Conservation (phyloP, 30 jellyfish, hydroid and myxozoan genomes). For the Aurelia sp. region DNA sequence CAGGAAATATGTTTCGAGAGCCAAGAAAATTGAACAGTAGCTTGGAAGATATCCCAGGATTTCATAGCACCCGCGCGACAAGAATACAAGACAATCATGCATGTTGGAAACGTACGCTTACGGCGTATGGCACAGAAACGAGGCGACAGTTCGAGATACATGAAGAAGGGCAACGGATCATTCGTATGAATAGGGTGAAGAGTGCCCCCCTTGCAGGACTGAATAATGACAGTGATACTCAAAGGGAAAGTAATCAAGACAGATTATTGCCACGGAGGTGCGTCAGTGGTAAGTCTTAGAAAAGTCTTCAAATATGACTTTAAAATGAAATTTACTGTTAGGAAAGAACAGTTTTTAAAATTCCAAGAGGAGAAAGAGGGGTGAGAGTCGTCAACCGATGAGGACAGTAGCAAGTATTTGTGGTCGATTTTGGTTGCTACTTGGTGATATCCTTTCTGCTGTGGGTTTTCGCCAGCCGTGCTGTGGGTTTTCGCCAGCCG, state of each 20-base stretch:
- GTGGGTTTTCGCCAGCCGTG: no score
- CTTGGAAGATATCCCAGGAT: constrained; percentile 46
- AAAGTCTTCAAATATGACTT: not conserved
- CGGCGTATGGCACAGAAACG: constrained; percentile 57
- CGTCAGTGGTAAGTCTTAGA: constrained; percentile 22
- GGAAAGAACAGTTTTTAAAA: no score
- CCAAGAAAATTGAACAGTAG: constrained; percentile 11
- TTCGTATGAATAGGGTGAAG: constrained; percentile 38
- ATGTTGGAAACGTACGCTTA: constrained; percentile 52
- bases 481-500: no score
- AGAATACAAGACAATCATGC: constrained; percentile 40
- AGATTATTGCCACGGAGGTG: constrained; percentile 48
- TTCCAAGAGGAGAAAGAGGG: no score
- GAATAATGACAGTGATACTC: not conserved
- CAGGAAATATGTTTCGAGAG: not conserved
- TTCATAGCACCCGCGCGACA: constrained; percentile 61
- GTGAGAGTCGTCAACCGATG: no score
- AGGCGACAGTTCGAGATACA: not conserved
- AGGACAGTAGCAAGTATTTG: no score
- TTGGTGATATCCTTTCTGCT: no score
- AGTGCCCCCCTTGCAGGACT: constrained; percentile 48
- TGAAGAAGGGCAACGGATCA: constrained; percentile 20
- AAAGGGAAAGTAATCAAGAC: not conserved
- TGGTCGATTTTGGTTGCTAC: no score
- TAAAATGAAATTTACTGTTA: no score